phyloP scores from a whole-genome alignment of 1,140 invertebrate species.

The Heliconius eleuchia region DNA sequence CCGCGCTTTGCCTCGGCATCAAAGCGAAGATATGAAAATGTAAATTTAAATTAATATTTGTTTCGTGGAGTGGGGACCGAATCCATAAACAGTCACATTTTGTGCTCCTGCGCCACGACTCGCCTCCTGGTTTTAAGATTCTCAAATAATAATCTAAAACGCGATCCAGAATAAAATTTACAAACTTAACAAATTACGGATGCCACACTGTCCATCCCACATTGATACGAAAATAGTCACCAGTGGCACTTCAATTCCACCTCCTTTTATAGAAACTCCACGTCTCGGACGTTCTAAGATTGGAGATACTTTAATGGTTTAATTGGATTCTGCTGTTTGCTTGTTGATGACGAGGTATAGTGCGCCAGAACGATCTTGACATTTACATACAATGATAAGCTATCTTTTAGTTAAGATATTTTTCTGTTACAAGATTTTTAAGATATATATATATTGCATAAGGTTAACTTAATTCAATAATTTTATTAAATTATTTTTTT shows the following conservation, averaged over 20 bases:
- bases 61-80: no score
- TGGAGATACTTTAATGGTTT: conserved; percentile 44
- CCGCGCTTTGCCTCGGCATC: no score
- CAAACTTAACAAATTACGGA: neutral
- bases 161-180: neutral
- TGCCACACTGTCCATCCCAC: conserved; percentile 26
- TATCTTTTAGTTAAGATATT: conserved; percentile 29
- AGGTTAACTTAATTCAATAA: neutral
- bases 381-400: conserved; percentile 12
- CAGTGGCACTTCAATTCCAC: conserved; percentile 44
- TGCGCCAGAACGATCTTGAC: conserved; percentile 18
- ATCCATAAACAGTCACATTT: no score
- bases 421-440: conserved; percentile 13
- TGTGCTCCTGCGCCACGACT: no score
- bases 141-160: no score
- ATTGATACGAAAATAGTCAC: conserved; percentile 53
- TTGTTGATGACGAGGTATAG: conserved; percentile 38
- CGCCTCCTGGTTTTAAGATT: no score
- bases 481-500: neutral
- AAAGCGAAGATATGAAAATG: no score
- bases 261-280: conserved; percentile 68
- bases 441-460: neutral
- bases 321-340: conserved; percentile 44
- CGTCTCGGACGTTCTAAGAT: conserved; percentile 46
- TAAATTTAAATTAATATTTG: no score